A percentile compares a stretch with the other conserved stretches of the same genome.
Evolutionary conservation across 2,113 vertebrate species (phyloP).

Genomic region (Salvelinus alpinus): DNA sequence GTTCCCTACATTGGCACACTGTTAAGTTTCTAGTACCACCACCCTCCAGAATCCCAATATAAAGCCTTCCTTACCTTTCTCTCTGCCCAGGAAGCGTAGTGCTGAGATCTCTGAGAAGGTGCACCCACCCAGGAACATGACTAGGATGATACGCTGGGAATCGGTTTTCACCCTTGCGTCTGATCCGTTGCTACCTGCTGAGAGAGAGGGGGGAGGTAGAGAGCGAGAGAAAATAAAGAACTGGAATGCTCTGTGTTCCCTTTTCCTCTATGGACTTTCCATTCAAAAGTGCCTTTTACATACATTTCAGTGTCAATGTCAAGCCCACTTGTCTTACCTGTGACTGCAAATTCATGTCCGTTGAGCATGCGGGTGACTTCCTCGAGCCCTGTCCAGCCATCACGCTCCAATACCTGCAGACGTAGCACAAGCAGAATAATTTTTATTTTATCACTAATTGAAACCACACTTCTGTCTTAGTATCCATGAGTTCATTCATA

Average conservation of each 20-base stretch:
- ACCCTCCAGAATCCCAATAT: not conserved
- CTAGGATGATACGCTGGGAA: constrained; percentile 78
- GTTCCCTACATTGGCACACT: not conserved
- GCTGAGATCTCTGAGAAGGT: constrained; percentile 93
- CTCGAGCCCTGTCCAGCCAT: constrained; percentile 89
- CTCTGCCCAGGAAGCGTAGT: constrained; percentile 88
- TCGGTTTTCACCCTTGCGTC: constrained; percentile 69
- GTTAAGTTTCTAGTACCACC: not conserved
- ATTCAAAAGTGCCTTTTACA: not conserved
- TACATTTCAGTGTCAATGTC: not conserved
- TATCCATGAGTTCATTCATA: not conserved
- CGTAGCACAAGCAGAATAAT: not conserved
- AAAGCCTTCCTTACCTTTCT: constrained; percentile 77
- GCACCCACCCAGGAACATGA: constrained; percentile 92
- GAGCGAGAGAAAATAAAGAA: not conserved
- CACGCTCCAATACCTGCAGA: constrained; percentile 87
- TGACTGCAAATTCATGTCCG: constrained; percentile 79
- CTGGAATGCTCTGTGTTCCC: not conserved
- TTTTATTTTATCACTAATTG: not conserved
- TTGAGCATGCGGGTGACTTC: constrained; percentile 88
- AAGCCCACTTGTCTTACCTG: constrained; percentile 54
- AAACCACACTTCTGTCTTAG: not conserved
- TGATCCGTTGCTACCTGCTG: constrained; percentile 49
- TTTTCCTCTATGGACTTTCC: not conserved
- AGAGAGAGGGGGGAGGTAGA: not conserved